phyloP scores from a whole-genome alignment of 2,888 invertebrate species.

The Cryptocephalus moraei region DNA sequence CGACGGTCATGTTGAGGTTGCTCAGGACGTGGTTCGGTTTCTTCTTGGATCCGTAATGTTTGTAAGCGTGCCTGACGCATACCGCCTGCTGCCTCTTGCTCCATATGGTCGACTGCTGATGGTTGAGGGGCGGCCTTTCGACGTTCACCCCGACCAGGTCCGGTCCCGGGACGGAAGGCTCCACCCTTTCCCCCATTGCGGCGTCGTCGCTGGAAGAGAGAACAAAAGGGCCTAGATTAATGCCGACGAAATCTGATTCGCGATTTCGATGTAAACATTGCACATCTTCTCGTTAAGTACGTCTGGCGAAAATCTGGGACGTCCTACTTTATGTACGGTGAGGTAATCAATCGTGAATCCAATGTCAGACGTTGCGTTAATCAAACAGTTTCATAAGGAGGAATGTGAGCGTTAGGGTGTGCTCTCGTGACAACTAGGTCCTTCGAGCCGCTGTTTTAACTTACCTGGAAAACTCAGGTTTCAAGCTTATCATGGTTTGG shows the following conservation, averaged over 20 bases:
- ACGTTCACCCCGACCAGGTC: constrained; percentile 35
- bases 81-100: constrained; percentile 74
- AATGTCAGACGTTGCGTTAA: background rate
- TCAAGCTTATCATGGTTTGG: no score
- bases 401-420: no score
- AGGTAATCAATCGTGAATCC: constrained; percentile 5
- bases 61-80: constrained; percentile 78
- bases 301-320: constrained; percentile 14
- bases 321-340: constrained; percentile 12
- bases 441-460: no score
- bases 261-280: constrained; percentile 8
- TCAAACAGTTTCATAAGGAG: no score
- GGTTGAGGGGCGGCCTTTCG: constrained; percentile 32
- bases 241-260: background rate
- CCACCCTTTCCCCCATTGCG: constrained; percentile 35
- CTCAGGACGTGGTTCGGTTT: constrained; percentile 78
- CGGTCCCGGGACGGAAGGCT: constrained; percentile 32
- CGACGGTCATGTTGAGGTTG: constrained; percentile 87
- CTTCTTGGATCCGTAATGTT: constrained; percentile 81
- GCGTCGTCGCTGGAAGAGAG: constrained; percentile 36
- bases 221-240: no score
- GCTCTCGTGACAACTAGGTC: no score
- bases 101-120: constrained; percentile 46
- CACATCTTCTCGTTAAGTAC: constrained; percentile 6
- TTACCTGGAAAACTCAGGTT: no score